phyloP scores from a whole-genome alignment of 2,888 invertebrate species.

The Oegoconia quadripuncta region DNA sequence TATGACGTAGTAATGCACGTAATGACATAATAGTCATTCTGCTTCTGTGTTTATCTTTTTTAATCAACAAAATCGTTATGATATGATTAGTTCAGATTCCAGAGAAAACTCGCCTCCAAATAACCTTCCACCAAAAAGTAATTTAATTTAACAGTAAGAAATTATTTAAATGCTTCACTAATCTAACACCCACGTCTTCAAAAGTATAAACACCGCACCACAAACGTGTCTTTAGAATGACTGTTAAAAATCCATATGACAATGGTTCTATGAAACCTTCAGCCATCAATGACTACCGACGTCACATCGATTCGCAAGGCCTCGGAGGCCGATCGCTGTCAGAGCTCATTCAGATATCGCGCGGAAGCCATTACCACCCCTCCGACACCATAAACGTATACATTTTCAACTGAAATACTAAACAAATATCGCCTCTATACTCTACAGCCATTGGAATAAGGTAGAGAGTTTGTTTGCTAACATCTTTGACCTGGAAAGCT shows the following conservation, averaged over 20 bases:
- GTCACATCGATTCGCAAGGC: conserved; percentile 2
- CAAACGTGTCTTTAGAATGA: background rate
- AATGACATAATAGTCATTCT: too few relatives aligned
- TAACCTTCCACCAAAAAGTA: too few relatives aligned
- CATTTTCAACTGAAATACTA: conserved; percentile 4
- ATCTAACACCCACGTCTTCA: background rate
- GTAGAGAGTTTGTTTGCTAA: conserved; percentile 24
- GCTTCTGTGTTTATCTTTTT: too few relatives aligned
- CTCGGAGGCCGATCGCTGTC: conserved; percentile 23
- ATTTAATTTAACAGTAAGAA: too few relatives aligned
- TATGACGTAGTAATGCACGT: too few relatives aligned
- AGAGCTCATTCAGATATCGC: conserved; percentile 34
- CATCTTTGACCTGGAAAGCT: too few relatives aligned
- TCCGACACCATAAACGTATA: background rate
- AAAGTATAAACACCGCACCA: too few relatives aligned
- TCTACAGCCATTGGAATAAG: conserved; percentile 26
- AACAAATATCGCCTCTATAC: conserved; percentile 15
- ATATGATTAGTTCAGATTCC: too few relatives aligned
- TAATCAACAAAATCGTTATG: too few relatives aligned
- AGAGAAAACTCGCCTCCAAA: too few relatives aligned
- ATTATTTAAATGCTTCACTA: too few relatives aligned
- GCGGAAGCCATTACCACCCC: conserved; percentile 37
- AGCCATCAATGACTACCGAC: conserved; percentile 9
- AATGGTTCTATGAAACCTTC: conserved; percentile 3
- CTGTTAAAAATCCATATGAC: conserved; percentile 7